These are phyloP conservation scores for Deroptyus accipitrinus DNA, from an alignment of 2,113 vertebrate species.

Conservation along the genomic window DNA sequence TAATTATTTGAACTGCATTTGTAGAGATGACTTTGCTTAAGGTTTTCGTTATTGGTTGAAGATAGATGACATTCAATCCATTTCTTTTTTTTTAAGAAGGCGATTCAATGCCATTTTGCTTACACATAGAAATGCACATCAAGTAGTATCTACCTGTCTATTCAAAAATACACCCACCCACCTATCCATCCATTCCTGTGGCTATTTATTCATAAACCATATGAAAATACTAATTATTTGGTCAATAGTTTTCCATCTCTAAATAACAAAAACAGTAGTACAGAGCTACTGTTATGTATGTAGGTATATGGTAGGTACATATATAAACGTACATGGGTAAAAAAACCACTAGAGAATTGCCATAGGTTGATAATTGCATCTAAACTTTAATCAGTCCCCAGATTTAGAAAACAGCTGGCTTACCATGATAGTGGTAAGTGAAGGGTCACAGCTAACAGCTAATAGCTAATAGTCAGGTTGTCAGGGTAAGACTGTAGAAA, in stretches of 20 bases:
- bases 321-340: neutral
- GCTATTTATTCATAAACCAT: neutral
- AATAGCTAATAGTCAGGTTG: neutral
- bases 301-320: neutral
- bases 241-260: neutral
- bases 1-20: neutral
- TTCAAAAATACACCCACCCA: neutral
- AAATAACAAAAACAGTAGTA: neutral
- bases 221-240: neutral
- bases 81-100: neutral
- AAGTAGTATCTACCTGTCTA: neutral
- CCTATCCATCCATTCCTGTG: neutral
- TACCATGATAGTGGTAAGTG: neutral
- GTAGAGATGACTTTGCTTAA: neutral
- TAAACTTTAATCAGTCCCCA: neutral
- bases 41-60: neutral
- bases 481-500: neutral
- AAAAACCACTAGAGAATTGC: neutral
- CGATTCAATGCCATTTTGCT: neutral
- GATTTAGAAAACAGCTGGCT: neutral
- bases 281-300: neutral
- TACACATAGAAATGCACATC: neutral
- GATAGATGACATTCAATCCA: neutral
- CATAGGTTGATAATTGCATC: neutral
- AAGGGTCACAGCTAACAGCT: neutral